Conservation (phyloP, 1,140 invertebrate genomes). For the Alviniconcha marisindica region DNA sequence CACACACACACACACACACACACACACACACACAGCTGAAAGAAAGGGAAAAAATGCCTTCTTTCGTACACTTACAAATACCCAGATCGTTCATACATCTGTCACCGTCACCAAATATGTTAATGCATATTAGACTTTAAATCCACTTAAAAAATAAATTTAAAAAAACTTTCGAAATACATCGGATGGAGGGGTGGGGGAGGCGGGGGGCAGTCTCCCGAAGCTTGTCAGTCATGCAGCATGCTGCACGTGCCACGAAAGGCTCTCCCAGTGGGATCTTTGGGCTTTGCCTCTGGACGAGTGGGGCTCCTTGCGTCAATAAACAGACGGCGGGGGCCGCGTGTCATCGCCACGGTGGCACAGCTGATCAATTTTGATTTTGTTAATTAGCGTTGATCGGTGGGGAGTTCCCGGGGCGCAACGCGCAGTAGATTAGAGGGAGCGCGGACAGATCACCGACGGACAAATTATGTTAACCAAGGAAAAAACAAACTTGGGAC, state of each 20-base stretch:
- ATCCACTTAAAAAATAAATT: neutral
- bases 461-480: no score
- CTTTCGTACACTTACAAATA: neutral
- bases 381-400: no score
- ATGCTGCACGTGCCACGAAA: neutral
- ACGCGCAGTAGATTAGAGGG: no score
- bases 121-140: neutral
- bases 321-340: no score
- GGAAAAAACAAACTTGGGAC: no score
- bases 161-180: neutral
- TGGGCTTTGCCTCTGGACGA: no score
- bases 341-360: no score
- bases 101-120: neutral
- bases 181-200: neutral
- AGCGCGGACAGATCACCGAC: no score
- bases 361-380: no score
- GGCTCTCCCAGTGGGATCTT: neutral
- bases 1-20: slow-evolving; percentile 2
- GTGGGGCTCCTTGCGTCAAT: no score
- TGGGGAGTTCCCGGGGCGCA: no score
- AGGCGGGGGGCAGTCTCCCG: neutral
- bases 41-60: neutral
- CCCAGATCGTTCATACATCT: neutral
- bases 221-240: neutral
- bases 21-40: no score